Evolutionary conservation across 2,888 invertebrate species (phyloP).

Genomic region (Atethmia centrago): DNA sequence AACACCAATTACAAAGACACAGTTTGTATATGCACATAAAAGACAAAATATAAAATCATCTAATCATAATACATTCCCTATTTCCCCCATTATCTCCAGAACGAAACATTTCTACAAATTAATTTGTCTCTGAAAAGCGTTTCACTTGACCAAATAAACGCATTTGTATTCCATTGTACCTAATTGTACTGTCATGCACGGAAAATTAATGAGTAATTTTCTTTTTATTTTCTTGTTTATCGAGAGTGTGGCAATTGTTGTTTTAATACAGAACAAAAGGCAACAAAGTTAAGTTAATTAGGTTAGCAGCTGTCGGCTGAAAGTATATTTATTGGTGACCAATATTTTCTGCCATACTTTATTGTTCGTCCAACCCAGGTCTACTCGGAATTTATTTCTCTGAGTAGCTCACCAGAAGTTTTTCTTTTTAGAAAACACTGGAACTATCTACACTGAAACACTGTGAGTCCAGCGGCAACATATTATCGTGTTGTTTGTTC

Average conservation of each 20-base stretch:
- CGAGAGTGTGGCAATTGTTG: background rate
- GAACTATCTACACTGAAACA: too few relatives aligned
- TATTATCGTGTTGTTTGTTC: too few relatives aligned
- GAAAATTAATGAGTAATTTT: conserved; percentile 17
- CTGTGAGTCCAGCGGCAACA: too few relatives aligned
- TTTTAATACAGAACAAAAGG: conserved; percentile 11
- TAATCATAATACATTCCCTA: background rate
- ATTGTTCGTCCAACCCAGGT: background rate
- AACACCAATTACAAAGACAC: too few relatives aligned
- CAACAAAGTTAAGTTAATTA: background rate
- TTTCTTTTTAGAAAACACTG: too few relatives aligned
- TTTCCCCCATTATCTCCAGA: background rate
- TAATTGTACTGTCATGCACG: background rate
- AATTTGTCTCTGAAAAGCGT: background rate
- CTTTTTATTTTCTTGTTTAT: background rate
- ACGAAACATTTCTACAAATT: background rate
- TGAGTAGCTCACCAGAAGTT: too few relatives aligned
- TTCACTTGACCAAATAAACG: background rate
- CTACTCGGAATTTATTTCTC: background rate
- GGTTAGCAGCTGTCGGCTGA: background rate
- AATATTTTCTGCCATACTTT: background rate
- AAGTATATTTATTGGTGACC: conserved; percentile 1
- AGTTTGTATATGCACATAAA: too few relatives aligned
- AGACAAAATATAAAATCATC: too few relatives aligned
- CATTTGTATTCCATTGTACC: background rate